Percentiles rank a stretch among this genome's conserved stretches.
Conservation (phyloP, 2,888 invertebrate species). For the Diarsia brunnea region DNA sequence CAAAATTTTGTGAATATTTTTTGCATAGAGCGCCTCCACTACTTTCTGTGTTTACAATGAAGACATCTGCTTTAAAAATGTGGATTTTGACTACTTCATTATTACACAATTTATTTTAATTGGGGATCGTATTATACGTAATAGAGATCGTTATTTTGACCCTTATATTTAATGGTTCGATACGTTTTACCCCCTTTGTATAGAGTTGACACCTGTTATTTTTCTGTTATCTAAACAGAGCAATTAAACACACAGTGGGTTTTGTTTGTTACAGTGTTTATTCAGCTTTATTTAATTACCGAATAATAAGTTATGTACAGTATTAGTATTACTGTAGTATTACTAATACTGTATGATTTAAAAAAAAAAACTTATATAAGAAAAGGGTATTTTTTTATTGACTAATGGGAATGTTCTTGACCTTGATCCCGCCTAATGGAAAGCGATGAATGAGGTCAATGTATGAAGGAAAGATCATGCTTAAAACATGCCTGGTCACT, state of each 20-base stretch:
- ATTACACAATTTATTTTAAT: constrained; percentile 64
- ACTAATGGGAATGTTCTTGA: background rate
- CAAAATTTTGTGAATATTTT: constrained; percentile 86
- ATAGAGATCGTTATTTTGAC: constrained; percentile 44
- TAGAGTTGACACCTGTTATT: constrained; percentile 50
- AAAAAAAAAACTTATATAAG: background rate
- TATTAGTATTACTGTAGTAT: background rate
- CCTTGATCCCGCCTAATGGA: background rate
- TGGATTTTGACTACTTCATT: constrained; percentile 49
- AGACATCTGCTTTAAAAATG: constrained; percentile 78
- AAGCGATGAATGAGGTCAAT: background rate
- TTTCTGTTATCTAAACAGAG: constrained; percentile 43
- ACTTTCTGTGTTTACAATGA: constrained; percentile 80
- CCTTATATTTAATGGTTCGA: constrained; percentile 45
- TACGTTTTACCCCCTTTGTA: constrained; percentile 32
- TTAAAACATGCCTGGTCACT: background rate
- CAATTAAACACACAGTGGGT: constrained; percentile 15
- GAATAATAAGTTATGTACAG: background rate
- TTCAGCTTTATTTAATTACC: constrained; percentile 20
- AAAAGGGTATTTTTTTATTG: background rate
- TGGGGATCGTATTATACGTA: constrained; percentile 53
- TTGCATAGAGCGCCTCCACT: constrained; percentile 78
- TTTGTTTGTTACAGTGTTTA: constrained; percentile 17
- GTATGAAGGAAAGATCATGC: background rate
- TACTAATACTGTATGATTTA: background rate